Percentiles rank a stretch among this genome's conserved stretches.
These are phyloP conservation scores for Euglossa dilemma DNA, from an alignment of 1,140 invertebrate genomes.

Conservation along the genomic window DNA sequence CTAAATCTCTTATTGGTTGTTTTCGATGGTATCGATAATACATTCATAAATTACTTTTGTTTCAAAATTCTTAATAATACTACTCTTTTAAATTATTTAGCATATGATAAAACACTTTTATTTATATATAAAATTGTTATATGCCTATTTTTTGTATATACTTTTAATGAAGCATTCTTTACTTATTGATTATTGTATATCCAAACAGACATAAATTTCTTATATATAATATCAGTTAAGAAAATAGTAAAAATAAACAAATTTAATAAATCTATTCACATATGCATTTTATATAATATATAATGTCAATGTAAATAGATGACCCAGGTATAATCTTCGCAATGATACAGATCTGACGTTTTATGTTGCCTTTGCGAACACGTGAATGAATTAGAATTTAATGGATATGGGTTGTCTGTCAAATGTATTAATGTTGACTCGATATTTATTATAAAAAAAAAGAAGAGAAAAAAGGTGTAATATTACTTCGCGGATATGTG, in stretches of 20 bases:
- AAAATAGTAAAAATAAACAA: no score
- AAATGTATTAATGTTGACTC: constrained; percentile 50
- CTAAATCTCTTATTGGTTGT: neutral
- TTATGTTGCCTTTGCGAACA: constrained; percentile 46
- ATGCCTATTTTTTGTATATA: neutral
- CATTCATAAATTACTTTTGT: neutral
- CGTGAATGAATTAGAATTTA: constrained; percentile 55
- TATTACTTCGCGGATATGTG: constrained; percentile 32
- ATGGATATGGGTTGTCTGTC: constrained; percentile 58
- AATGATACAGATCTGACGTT: constrained; percentile 5
- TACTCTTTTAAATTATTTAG: neutral
- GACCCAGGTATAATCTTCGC: neutral
- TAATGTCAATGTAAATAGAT: neutral
- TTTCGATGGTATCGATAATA: neutral
- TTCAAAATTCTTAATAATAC: no score
- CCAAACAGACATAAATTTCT: neutral
- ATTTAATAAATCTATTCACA: neutral
- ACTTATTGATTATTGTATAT: neutral
- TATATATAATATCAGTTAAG: neutral
- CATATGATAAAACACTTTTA: neutral
- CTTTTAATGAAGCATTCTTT: no score
- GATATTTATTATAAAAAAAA: constrained; percentile 31
- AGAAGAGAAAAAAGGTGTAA: constrained; percentile 10
- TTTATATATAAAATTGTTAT: neutral
- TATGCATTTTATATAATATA: neutral